Conservation (phyloP, 1,140 invertebrate species). For the Caerostris darwini region DNA sequence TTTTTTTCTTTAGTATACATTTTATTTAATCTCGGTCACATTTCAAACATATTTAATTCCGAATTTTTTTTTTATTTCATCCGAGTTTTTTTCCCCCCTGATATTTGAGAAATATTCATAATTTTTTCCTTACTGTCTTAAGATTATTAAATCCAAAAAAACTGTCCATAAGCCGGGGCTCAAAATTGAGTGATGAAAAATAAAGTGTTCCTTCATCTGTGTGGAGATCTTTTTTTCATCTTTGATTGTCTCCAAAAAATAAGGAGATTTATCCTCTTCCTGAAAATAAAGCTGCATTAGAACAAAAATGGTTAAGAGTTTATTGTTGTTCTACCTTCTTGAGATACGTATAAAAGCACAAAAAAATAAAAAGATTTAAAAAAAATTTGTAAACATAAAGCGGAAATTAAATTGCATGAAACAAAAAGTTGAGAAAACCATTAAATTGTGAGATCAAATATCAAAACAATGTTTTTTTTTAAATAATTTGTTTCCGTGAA, state of each 20-base stretch:
- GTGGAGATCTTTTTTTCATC: background rate
- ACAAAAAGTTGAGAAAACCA: no score
- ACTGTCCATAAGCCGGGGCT: background rate
- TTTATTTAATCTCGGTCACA: slow-evolving; percentile 36
- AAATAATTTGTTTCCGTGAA: no score
- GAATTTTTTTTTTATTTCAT: background rate
- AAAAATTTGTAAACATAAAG: background rate
- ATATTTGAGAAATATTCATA: slow-evolving; percentile 19
- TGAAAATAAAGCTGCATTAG: background rate
- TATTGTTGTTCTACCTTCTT: background rate
- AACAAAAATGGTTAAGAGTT: background rate
- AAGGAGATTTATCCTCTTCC: background rate
- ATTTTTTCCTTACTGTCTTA: background rate
- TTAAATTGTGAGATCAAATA: no score
- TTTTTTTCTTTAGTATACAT: slow-evolving; percentile 6
- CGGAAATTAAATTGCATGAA: no score
- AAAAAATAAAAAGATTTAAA: background rate
- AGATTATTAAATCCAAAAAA: background rate
- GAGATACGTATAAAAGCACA: no score
- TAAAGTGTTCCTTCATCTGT: background rate
- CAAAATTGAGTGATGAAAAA: background rate
- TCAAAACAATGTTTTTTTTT: no score
- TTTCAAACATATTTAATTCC: slow-evolving; percentile 1
- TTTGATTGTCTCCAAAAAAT: background rate
- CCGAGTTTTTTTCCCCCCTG: background rate